Conservation (phyloP, 2,888 invertebrate species). For the Cosmia pyralina region DNA sequence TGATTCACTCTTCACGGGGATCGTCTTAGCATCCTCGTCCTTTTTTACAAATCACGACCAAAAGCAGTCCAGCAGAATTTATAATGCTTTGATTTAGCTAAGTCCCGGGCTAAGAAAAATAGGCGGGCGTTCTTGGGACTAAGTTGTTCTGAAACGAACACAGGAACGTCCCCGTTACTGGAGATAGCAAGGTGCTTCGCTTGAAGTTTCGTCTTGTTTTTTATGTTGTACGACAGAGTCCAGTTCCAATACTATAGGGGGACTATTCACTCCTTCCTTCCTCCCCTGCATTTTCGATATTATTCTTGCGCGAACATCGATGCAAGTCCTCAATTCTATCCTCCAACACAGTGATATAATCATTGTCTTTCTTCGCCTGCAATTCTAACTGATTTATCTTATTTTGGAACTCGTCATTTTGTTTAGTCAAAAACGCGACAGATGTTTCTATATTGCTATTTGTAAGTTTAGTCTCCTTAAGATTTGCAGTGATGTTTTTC, state of each 20-base stretch:
- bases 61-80: background rate
- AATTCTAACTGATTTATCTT: too few relatives aligned
- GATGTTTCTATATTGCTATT: too few relatives aligned
- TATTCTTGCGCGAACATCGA: background rate
- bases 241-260: too few relatives aligned
- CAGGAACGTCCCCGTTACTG: background rate
- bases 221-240: too few relatives aligned
- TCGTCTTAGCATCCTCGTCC: background rate
- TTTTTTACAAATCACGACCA: background rate
- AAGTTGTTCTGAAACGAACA: background rate
- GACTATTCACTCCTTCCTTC: too few relatives aligned
- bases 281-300: too few relatives aligned
- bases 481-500: too few relatives aligned
- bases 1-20: too few relatives aligned
- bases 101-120: background rate
- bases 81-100: background rate
- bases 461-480: too few relatives aligned
- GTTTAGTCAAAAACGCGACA: background rate
- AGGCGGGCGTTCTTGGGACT: background rate
- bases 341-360: background rate
- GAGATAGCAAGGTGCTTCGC: background rate
- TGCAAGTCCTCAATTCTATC: background rate
- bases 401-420: conserved; percentile 3
- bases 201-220: background rate
- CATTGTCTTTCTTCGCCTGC: background rate